Evolutionary conservation across 2,888 invertebrate species (phyloP).

Genomic region (Cacoxenus indagator): DNA sequence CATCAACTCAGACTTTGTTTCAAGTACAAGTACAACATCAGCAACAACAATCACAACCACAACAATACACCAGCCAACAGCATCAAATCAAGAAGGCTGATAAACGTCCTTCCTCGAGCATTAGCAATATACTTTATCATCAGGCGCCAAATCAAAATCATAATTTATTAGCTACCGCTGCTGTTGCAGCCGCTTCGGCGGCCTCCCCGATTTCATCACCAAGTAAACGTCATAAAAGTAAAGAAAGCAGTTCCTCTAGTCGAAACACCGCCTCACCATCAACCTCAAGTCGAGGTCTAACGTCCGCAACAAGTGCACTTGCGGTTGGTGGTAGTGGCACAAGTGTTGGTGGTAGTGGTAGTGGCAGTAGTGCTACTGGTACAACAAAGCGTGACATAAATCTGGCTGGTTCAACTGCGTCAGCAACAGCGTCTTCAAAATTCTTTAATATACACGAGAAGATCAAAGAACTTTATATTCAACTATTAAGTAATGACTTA

Average conservation of each 20-base stretch:
- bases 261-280: slow-evolving; percentile 50
- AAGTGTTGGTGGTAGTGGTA: slow-evolving; percentile 20
- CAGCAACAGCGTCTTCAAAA: slow-evolving; percentile 46
- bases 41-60: slow-evolving; percentile 35
- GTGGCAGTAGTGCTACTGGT: too few species aligned
- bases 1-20: slow-evolving; percentile 40
- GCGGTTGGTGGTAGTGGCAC: slow-evolving; percentile 11
- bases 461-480: slow-evolving; percentile 68
- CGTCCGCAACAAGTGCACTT: slow-evolving; percentile 3
- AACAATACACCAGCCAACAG: slow-evolving; percentile 41
- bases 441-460: slow-evolving; percentile 70
- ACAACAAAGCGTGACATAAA: slow-evolving; percentile 27
- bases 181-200: slow-evolving; percentile 19
- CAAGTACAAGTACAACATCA: slow-evolving; percentile 30
- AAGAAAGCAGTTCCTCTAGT: slow-evolving; percentile 53
- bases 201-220: slow-evolving; percentile 65
- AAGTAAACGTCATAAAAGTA: slow-evolving; percentile 64
- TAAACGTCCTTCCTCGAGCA: slow-evolving; percentile 30
- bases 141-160: slow-evolving; percentile 44
- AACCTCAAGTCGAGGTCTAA: slow-evolving; percentile 35
- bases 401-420: slow-evolving; percentile 22
- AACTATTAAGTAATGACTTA: slow-evolving; percentile 67
- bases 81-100: slow-evolving; percentile 28
- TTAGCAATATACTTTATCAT: slow-evolving; percentile 38
- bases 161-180: slow-evolving; percentile 38